These are phyloP conservation scores for Acanthurus tractus DNA, from an alignment of 2,797 vertebrate genomes.

Conservation along the genomic window DNA sequence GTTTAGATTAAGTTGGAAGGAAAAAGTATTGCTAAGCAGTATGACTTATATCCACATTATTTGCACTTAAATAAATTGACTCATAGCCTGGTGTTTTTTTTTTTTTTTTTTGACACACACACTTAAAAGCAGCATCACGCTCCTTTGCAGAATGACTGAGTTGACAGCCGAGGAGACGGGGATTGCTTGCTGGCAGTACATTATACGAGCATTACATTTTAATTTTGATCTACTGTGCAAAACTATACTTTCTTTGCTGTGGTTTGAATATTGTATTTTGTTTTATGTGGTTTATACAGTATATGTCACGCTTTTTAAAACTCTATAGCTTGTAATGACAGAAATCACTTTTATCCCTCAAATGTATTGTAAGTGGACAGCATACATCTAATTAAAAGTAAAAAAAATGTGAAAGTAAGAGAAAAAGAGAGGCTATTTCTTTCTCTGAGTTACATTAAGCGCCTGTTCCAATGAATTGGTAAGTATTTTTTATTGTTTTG, in stretches of 20 bases:
- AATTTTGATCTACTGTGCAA: slow-evolving; percentile 19
- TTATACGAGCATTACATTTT: slow-evolving; percentile 19
- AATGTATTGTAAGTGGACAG: too few relatives aligned
- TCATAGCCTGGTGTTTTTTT: slow-evolving; percentile 1
- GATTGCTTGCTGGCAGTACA: not conserved
- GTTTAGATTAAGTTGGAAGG: slow-evolving; percentile 62
- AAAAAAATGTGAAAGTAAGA: not conserved
- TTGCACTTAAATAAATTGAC: slow-evolving; percentile 48
- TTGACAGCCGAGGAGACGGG: slow-evolving; percentile 12
- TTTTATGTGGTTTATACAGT: slow-evolving; percentile 4
- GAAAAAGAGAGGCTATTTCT: not conserved
- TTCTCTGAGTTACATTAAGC: not conserved
- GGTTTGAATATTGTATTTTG: not conserved
- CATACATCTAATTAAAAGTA: not conserved
- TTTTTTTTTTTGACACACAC: slow-evolving; percentile 32
- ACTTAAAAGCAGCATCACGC: slow-evolving; percentile 2
- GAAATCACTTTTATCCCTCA: not conserved
- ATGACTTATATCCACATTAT: slow-evolving; percentile 53
- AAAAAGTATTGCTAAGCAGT: slow-evolving; percentile 50
- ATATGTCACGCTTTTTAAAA: too few relatives aligned
- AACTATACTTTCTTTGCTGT: slow-evolving; percentile 23
- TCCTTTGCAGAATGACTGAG: slow-evolving; percentile 9
- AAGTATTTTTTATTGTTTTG: too few relatives aligned
- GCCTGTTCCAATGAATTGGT: not conserved
- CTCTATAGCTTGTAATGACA: not conserved